phyloP scores from a whole-genome alignment of 2,888 invertebrate species.

The Dynastes tityus region DNA sequence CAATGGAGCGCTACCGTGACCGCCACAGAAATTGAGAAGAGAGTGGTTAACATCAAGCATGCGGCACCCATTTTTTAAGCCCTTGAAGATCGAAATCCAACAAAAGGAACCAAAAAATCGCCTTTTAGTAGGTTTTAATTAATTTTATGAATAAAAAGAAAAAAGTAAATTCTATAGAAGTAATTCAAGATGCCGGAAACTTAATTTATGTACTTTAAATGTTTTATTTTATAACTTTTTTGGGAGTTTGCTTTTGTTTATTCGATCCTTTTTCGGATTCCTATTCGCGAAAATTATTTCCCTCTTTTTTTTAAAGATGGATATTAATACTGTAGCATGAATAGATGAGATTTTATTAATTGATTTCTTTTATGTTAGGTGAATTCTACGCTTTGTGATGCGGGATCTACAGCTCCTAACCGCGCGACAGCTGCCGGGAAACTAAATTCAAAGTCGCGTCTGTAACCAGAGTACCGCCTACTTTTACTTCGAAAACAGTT shows the following conservation, averaged over 20 bases:
- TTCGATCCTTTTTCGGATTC: too few species aligned
- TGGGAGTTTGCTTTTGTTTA: too few species aligned
- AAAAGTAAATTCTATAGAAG: too few species aligned
- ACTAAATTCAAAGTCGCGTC: constrained; percentile 60
- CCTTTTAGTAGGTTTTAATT: background rate
- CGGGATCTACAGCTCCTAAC: constrained; percentile 54
- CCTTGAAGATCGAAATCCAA: constrained; percentile 27
- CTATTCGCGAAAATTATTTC: too few species aligned
- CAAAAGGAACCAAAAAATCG: too few species aligned
- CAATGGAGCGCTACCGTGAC: constrained; percentile 75
- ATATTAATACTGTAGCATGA: too few species aligned
- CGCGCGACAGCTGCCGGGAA: constrained; percentile 60
- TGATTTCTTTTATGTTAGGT: too few species aligned
- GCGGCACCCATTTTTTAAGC: constrained; percentile 53
- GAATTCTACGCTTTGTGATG: background rate
- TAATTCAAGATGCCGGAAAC: too few species aligned
- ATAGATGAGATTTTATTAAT: too few species aligned
- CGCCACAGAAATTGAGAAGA: constrained; percentile 57
- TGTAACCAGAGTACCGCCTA: constrained; percentile 47
- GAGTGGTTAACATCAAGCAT: constrained; percentile 51
- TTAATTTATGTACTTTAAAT: too few species aligned
- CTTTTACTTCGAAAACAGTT: constrained; percentile 53
- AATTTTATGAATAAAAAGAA: background rate
- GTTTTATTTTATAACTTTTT: too few species aligned
- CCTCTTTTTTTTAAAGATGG: too few species aligned